These are phyloP conservation scores for Columba livia DNA, from an alignment of 2,113 vertebrate species.

Conservation along the genomic window DNA sequence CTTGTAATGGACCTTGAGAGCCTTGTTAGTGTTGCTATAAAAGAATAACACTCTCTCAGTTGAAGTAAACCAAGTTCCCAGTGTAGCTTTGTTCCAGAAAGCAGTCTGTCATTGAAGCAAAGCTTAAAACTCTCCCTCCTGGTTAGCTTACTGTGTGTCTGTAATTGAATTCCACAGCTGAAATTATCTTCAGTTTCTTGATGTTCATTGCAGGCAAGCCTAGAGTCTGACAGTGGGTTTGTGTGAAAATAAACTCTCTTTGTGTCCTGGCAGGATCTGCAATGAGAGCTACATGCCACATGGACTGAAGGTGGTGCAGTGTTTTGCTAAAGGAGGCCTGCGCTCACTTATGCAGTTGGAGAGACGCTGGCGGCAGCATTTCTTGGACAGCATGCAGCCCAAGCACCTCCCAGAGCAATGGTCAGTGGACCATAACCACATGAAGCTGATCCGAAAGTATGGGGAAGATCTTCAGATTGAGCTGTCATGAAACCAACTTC, in stretches of 20 bases:
- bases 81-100: neutral
- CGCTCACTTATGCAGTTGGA: conserved; percentile 91
- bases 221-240: neutral
- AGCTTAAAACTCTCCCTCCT: conserved; percentile 1
- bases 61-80: neutral
- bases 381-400: conserved; percentile 90
- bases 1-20: neutral
- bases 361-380: conserved; percentile 94
- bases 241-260: conserved; percentile 33
- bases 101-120: neutral
- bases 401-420: conserved; percentile 90
- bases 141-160: neutral
- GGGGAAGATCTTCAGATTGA: conserved; percentile 85
- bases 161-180: neutral
- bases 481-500: conserved; percentile 61
- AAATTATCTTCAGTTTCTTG: neutral
- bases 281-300: conserved; percentile 91
- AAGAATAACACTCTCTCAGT: neutral
- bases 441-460: conserved; percentile 90
- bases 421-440: conserved; percentile 93
- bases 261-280: conserved; percentile 83
- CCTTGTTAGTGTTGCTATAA: neutral
- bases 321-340: conserved; percentile 80
- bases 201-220: neutral
- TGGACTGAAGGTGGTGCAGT: conserved; percentile 92